Base-by-base conservation (phyloP, 1,140 invertebrate genomes). In the Aplysia californica region DNA sequence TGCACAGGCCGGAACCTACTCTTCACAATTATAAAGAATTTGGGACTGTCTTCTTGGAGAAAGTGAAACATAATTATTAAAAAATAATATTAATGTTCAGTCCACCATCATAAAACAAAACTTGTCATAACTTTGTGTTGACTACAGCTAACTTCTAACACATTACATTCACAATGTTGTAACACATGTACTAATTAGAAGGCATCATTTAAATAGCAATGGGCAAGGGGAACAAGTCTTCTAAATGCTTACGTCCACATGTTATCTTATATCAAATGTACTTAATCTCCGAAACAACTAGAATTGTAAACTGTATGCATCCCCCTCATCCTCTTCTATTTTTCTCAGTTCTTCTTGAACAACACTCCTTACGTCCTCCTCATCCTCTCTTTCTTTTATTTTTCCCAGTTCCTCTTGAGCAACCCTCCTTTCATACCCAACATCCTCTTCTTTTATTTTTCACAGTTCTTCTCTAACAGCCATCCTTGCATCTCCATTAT, bases 361-460 rank as follows among this genome's bases (percentile, higher is more conserved):
- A 61, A 26, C 20, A 15, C n/a, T 15, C 10, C n/a, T 50, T 50
- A n/a, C n/a, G 10, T 50, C n/a, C n/a, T n/a, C 44, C 10, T 50
- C n/a, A n/a, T 15, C 10, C 10, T 15, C n/a, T 10, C n/a, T n/a
- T 50, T 50, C 44, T 50, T 10, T 50, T 15, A 50, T 21, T 18
- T 18, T 61, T 6, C 58, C 26, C 83, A 80, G 96, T 97, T 33
- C 95, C 96, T 18, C 96, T 96, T 0, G 95, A 97, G 83, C 93
- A 94, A 15, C 96, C 96, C 0, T 93, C 94, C 88, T n/a, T n/a
- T n/a, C n/a, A 61, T n/a, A 61, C 6, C 23, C 10, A 61, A 61
- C 58, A 61, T 26, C 6, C 20, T 61, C 29, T 26, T 10, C 58
- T 15, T 6, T 61, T 26, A 61, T 61, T 15, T 10, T n/a, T 15